Evolutionary conservation across 2,113 vertebrate genomes (phyloP), one percentile per base, ranked within the genome.

Genomic region (Monopterus albus): DNA sequence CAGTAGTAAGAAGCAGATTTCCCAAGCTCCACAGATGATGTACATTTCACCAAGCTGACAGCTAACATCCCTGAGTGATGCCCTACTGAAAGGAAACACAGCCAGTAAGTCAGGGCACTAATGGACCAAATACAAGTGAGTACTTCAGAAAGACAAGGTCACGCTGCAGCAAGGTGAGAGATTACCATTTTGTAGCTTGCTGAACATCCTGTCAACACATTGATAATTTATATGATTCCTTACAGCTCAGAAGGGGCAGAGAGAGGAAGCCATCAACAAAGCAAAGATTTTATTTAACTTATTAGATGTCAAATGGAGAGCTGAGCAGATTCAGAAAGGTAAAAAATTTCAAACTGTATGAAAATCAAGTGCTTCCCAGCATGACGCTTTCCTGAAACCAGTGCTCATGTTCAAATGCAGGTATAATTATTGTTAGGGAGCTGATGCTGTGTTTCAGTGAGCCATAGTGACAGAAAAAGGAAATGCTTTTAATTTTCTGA

Each of bases 81-180:
- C 49, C 18, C 20, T 25, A 18, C 9, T 17, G 39, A 75, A 73
- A 66, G 40, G 25, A 70, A 82, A 69, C 43, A 29, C 42, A 31
- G 53, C 25, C 70, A 52, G 9, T 67, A 28, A 42, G 39, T 72
- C 79, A 57, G 57, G 20, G 49, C 78, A 46, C 45, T 62, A 68
- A 72, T 77, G 76, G 70, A 78, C 52, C 56, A 40, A 67, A 81
- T 72, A 72, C 40, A 72, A 14, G 17, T 0, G 2, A 65, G 76
- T 20, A 29, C 50, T 55, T 62, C 29, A 53, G 36, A 46, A 35
- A 53, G 51, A 71, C 15, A 28, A 68, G 58, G 71, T 67, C 47
- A 73, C 9, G 1, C 21, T 20, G 42, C 52, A 53, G 50, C 9
- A 1, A 7, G 38, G 31, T 46, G 40, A 53, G 38, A 42, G 25